Conservation (phyloP, 2,888 invertebrate genomes). For the Dermolepida albohirtum region DNA sequence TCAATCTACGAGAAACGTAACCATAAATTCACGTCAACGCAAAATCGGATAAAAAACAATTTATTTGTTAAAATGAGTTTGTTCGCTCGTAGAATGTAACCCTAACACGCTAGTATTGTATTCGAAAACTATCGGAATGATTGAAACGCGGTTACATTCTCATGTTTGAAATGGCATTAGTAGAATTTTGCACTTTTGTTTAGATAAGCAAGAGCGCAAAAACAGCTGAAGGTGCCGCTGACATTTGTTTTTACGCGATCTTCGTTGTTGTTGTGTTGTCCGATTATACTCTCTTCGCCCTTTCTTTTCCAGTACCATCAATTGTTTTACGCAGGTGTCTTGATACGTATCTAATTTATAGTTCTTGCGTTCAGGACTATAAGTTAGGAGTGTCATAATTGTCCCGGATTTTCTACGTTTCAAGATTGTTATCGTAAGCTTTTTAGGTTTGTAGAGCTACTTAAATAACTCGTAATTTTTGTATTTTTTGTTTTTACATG, state of each 20-base stretch:
- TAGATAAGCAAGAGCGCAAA: slow-evolving; percentile 55
- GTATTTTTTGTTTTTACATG: background rate
- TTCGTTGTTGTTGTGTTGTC: slow-evolving; percentile 49
- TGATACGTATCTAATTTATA: slow-evolving; percentile 64
- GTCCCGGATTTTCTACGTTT: slow-evolving; percentile 55
- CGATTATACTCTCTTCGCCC: slow-evolving; percentile 47
- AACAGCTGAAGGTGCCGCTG: slow-evolving; percentile 58
- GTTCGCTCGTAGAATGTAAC: slow-evolving; percentile 54
- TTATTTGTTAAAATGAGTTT: slow-evolving; percentile 59
- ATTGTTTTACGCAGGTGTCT: slow-evolving; percentile 63
- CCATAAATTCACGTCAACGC: slow-evolving; percentile 62
- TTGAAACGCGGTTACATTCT: slow-evolving; percentile 51
- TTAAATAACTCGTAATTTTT: slow-evolving; percentile 42
- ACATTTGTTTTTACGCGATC: slow-evolving; percentile 62
- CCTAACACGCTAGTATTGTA: slow-evolving; percentile 31
- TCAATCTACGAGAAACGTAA: slow-evolving; percentile 58
- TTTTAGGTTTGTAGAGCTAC: slow-evolving; percentile 44
- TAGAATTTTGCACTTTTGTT: slow-evolving; percentile 59
- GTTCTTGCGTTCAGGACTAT: slow-evolving; percentile 54
- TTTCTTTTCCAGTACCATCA: slow-evolving; percentile 58
- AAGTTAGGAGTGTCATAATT: slow-evolving; percentile 61
- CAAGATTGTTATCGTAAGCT: slow-evolving; percentile 55
- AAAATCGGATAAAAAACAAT: slow-evolving; percentile 63
- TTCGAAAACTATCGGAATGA: slow-evolving; percentile 30
- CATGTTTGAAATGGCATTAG: slow-evolving; percentile 55